Percentiles rank a stretch among this genome's conserved stretches.
phyloP scores from a whole-genome alignment of 2,797 vertebrate genomes.

The Sylvilagus floridanus region DNA sequence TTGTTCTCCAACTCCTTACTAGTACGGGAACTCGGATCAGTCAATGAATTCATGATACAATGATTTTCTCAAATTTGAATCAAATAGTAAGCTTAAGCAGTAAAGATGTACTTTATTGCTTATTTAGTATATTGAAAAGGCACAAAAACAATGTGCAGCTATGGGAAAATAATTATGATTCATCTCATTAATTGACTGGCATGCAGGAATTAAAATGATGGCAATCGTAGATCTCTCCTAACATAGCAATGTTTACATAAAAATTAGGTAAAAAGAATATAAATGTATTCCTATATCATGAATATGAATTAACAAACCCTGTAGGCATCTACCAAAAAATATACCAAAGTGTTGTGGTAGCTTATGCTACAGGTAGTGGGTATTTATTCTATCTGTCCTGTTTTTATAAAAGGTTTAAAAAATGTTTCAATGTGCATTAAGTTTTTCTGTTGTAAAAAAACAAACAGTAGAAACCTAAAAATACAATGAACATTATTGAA shows the following conservation, averaged over 20 bases:
- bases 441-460: background rate
- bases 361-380: background rate
- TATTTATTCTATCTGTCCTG: background rate
- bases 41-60: conserved; percentile 30
- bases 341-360: background rate
- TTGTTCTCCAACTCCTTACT: conserved; percentile 7
- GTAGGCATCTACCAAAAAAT: background rate
- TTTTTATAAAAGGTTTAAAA: background rate
- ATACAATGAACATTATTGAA: background rate
- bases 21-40: background rate
- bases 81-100: conserved; percentile 32
- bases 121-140: background rate
- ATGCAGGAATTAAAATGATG: conserved; percentile 45
- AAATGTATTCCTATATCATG: background rate
- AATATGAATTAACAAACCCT: background rate
- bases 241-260: conserved; percentile 19
- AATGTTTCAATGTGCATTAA: background rate
- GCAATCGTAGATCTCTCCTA: conserved; percentile 5
- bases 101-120: background rate
- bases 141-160: background rate
- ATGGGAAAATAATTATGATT: conserved; percentile 22
- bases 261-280: background rate
- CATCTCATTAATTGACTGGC: background rate
- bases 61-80: conserved; percentile 37
- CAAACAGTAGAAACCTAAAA: background rate